Evolutionary conservation across 2,797 vertebrate species (phyloP).

Genomic region (Sylvilagus floridanus): DNA sequence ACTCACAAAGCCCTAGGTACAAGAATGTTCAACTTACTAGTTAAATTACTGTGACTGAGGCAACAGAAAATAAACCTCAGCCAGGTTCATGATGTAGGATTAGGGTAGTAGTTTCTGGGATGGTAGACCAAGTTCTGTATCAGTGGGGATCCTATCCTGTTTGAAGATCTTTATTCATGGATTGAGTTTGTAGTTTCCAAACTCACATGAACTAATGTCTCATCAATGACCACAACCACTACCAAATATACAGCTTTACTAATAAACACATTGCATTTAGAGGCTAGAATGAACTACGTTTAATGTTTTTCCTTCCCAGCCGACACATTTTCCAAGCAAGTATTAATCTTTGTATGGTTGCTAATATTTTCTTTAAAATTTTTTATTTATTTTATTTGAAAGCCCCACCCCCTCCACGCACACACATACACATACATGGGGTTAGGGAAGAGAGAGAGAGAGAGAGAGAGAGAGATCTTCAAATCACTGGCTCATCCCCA

Average conservation of each 20-base stretch:
- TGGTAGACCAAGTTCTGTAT: not conserved
- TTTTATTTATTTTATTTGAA: too few relatives aligned
- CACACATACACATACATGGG: too few relatives aligned
- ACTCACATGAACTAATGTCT: not conserved
- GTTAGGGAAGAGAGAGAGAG: too few relatives aligned
- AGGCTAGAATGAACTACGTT: not conserved
- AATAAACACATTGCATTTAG: conserved; percentile 14
- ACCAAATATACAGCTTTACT: not conserved
- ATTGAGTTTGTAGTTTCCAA: conserved; percentile 38
- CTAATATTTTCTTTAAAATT: too few relatives aligned
- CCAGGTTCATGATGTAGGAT: not conserved
- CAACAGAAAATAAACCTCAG: not conserved
- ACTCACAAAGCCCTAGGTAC: not conserved
- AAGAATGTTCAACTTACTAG: not conserved
- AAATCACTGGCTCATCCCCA: too few relatives aligned
- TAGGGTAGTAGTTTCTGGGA: not conserved
- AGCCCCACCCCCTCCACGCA: too few relatives aligned
- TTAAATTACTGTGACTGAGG: not conserved
- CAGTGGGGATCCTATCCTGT: not conserved
- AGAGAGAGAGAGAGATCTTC: too few relatives aligned
- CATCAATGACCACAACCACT: not conserved
- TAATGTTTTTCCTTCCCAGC: not conserved
- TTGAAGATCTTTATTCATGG: not conserved
- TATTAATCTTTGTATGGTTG: conserved; percentile 19
- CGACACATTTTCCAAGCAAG: not conserved